Percentiles rank a stretch among this genome's conserved stretches.
These are phyloP conservation scores for Matsumurasca onukii DNA, from an alignment of 1,140 invertebrate species.

Conservation along the genomic window DNA sequence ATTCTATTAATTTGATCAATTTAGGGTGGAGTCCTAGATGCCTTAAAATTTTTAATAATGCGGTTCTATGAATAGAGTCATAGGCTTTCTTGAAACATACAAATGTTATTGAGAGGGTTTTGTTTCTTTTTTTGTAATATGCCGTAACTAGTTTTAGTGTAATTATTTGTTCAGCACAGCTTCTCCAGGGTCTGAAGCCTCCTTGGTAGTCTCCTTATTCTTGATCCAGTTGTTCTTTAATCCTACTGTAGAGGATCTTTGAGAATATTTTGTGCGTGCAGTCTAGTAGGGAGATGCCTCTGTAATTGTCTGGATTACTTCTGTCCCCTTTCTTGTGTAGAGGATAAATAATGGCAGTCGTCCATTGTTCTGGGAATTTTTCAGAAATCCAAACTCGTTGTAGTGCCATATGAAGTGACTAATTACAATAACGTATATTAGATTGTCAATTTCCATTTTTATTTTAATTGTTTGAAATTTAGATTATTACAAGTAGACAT, in stretches of 20 bases:
- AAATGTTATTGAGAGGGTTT: slow-evolving; percentile 1
- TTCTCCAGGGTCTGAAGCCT: not conserved
- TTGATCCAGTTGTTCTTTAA: not conserved
- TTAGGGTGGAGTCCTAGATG: not conserved
- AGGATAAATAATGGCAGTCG: not conserved
- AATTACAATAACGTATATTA: too few relatives aligned
- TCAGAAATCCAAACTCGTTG: not conserved
- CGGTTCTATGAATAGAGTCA: not conserved
- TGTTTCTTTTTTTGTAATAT: not conserved
- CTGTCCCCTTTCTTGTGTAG: not conserved
- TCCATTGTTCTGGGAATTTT: slow-evolving; percentile 2
- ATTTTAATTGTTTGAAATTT: too few relatives aligned
- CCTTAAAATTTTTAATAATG: not conserved
- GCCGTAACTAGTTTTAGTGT: not conserved
- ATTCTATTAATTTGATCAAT: too few relatives aligned
- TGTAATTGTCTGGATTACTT: not conserved
- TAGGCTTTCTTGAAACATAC: slow-evolving; percentile 4
- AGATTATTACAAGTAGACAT: too few relatives aligned
- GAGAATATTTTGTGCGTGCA: not conserved
- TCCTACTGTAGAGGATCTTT: not conserved
- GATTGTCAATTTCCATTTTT: too few relatives aligned
- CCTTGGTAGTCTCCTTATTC: not conserved
- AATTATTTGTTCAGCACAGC: too few relatives aligned
- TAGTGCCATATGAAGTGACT: not conserved
- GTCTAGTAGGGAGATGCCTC: not conserved